Conservation (phyloP, 1,140 invertebrate genomes). For the Drosophila subobscura region DNA sequence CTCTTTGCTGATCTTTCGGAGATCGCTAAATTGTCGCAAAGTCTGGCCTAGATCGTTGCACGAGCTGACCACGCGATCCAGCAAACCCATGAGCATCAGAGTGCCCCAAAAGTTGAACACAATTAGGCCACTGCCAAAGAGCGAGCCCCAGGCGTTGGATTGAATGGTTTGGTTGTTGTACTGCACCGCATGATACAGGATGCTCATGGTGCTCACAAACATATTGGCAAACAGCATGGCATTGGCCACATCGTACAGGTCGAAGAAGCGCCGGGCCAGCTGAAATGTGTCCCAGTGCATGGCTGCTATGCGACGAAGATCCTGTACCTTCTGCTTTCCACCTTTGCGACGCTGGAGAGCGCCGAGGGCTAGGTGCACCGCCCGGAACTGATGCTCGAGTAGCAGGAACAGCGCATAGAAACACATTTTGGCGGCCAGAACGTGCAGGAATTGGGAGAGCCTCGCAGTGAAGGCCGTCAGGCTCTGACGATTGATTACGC, state of each 20-base stretch:
- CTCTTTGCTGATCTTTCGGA: neutral
- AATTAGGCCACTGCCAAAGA: slow-evolving; percentile 40
- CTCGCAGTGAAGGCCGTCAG: slow-evolving; percentile 4
- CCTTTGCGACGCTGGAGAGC: neutral
- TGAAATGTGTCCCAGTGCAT: slow-evolving; percentile 44
- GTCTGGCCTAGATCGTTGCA: slow-evolving; percentile 43
- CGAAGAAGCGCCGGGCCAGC: slow-evolving; percentile 28
- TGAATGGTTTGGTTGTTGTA: slow-evolving; percentile 46
- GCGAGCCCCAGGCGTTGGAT: slow-evolving; percentile 1
- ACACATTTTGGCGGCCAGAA: slow-evolving; percentile 4
- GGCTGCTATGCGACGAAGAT: slow-evolving; percentile 16
- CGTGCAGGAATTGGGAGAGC: slow-evolving; percentile 21
- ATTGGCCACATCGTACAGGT: slow-evolving; percentile 41
- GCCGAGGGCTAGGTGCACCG: slow-evolving; percentile 40
- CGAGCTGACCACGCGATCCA: slow-evolving; percentile 39
- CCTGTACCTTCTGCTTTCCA: neutral
- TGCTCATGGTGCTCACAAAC: slow-evolving; percentile 43
- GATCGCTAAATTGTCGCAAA: slow-evolving; percentile 44
- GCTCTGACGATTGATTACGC: neutral
- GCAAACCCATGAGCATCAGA: slow-evolving; percentile 42
- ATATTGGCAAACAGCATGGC: slow-evolving; percentile 43
- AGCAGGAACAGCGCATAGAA: slow-evolving; percentile 40
- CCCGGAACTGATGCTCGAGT: slow-evolving; percentile 47
- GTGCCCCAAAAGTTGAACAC: slow-evolving; percentile 8
- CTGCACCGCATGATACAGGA: slow-evolving; percentile 65